Evolutionary conservation across 2,888 invertebrate genomes (phyloP), one percentile per base, ranked within the genome.

Genomic region (Gastracanthus pulcherrimus): DNA sequence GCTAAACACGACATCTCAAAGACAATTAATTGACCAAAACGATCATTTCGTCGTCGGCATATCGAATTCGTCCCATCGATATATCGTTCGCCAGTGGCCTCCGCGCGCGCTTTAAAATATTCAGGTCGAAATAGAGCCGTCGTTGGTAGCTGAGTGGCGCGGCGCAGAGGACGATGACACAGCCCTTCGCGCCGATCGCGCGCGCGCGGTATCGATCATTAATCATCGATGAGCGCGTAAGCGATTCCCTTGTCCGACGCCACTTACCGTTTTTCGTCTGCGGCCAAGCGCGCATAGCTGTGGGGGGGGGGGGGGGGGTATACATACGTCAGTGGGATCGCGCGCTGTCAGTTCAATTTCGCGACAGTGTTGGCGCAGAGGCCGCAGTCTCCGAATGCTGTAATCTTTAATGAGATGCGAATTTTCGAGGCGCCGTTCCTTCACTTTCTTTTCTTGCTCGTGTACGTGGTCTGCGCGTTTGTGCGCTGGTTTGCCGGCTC

Each of bases 201-300:
- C 23, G 69, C 79, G 84, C 85, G 84, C n/a, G 23, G 79, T 82
- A 83, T 83, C 85, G 84, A 85, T 88, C 89, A 89, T 89, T 89
- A 89, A 89, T 89, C 89, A 88, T 84, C 82, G 83, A 85, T 85
- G 84, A 82, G 80, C 74, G 78, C 60, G 74, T 76, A 85, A 83
- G 84, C 80, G 80, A 82, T 76, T 83, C 82, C 74, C 77, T 45
- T 76, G 69, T 70, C 80, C 29, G 38, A 76, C 75, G 76, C 72
- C 76, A 82, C 82, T 82, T 80, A 77, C 76, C 64, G 80, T 80
- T 82, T 81, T 82, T 77, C 84, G 83, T 80, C 83, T 60, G 80
- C 36, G 71, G 41, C 64, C n/a, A n/a, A n/a, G 75, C 70, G 75
- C 64, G 31, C 81, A 76, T 36, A 13, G 13, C 16, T 34, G 16